Base-by-base conservation (phyloP, 1,140 invertebrate genomes). In the Calephelis virginiensis region DNA sequence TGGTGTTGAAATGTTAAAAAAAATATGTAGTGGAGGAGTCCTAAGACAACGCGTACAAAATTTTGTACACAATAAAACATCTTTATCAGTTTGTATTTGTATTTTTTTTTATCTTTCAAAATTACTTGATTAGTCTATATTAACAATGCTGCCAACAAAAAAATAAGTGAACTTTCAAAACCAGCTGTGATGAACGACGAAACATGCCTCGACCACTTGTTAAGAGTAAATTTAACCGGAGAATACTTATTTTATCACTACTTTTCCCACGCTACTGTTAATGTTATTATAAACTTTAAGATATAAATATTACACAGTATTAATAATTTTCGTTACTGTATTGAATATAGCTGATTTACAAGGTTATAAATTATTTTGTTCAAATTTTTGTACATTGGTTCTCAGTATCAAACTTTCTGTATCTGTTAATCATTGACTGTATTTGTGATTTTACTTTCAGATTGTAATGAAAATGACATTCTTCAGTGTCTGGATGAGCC, bases 341-440 rank as follows among this genome's bases (percentile, higher is more conserved):
- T 60, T 14, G 7, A 17, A 60, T 60, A 37, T 60, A 37, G 17
- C 56, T 17, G 56, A 60, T 60, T 17, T 6, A 60, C 17, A 28
- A 60, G 28, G 13, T 60, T 10, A 37, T 60, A 7, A 45, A 60
- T 17, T 60, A 60, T 60, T 60, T 60, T 60, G 56, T 60, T 17
- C 56, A 60, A 43, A 43, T 60, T 60, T 60, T 60, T 60, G 56
- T 60, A 60, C 56, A 60, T 60, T 37, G 56, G 56, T 60, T 17
- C 38, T 17, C 56, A 60, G 56, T 60, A 28, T 60, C 56, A 60
- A 14, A 60, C 10, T 1, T 46, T 46, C 7, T 0, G 0, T 46
- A n/a, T 37, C 28, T 60, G 56, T 37, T 60, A 43, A 28, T 17
- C 6, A 60, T 60, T 17, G 11, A 17, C 0, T 60, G 17, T 28